Base-by-base conservation (phyloP, 2,888 invertebrate genomes). In the Drosophila colorata region DNA sequence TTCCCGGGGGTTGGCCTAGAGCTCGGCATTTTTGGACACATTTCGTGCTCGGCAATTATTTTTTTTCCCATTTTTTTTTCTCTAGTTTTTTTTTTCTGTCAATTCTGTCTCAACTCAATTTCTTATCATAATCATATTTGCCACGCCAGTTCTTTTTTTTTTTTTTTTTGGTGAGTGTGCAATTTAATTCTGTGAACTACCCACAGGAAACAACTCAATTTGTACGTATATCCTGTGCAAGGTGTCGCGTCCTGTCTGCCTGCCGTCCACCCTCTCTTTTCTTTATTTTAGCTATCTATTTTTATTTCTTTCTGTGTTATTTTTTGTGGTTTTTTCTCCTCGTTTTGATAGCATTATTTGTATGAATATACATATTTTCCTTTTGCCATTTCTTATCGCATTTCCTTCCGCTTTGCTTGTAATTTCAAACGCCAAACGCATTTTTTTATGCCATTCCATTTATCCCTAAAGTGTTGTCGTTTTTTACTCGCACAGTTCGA, bases 131-230 rank as follows among this genome's bases (percentile, higher is more conserved):
- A 87, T 87, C 88, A 87, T 77, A 82, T 84, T 84, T 78, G 73
- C 78, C 77, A 88, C 80, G 84, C 69, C 79, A 44, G 44, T 38
- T 52, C 31, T 38, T 28, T n/a, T 49, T 18, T 14, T 7, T 11
- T n/a, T 28, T 18, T 16, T 8, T 14, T n/a, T 20, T 18, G 13
- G 69, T 87, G 82, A 79, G 78, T 79, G 69, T 86, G 88, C 81
- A 83, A 83, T 88, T 88, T 44, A 55, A 74, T 65, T 69, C 46
- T 23, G 11, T 9, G 28, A 18, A 46, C 20, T n/a, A 51, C 33
- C 48, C 52, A 66, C 88, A 88, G 87, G 87, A 87, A 88, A 70
- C 75, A 74, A 75, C 82, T 87, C 80, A 87, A 87, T 87, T 87
- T 87, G 56, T 57, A 52, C 58, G 70, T 67, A 80, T 79, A 80